phyloP scores from a whole-genome alignment of 2,888 invertebrate genomes.

The Mesorhabditis sp. region DNA sequence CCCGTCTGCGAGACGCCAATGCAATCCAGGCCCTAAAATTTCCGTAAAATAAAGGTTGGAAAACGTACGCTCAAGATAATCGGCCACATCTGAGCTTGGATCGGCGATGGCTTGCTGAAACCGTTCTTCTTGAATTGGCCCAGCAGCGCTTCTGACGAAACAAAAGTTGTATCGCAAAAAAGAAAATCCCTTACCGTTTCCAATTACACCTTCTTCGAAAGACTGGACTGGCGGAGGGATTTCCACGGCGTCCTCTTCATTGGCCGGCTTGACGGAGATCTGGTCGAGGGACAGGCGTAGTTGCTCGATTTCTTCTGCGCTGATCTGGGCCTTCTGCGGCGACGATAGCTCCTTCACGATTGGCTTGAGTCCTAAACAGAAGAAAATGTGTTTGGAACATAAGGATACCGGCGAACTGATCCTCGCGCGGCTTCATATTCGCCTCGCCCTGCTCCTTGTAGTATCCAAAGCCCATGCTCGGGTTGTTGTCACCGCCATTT shows the following conservation, averaged over 20 bases:
- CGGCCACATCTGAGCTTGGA: conserved; percentile 85
- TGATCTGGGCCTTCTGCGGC: no score
- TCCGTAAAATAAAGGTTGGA: background rate
- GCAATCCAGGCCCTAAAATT: conserved; percentile 68
- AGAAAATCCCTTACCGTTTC: conserved; percentile 23
- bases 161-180: background rate
- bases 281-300: no score
- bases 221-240: conserved; percentile 28
- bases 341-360: no score
- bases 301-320: no score
- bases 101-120: conserved; percentile 80
- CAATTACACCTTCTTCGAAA: conserved; percentile 33
- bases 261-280: conserved; percentile 10
- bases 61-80: conserved; percentile 69
- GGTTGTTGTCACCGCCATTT: no score
- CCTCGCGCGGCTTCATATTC: no score
- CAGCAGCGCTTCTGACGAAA: conserved; percentile 71
- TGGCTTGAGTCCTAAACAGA: no score
- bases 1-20: conserved; percentile 94
- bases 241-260: conserved; percentile 18
- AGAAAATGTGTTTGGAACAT: no score
- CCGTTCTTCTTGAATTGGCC: conserved; percentile 76
- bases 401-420: no score
- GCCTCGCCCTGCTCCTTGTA: no score
- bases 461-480: no score